phyloP scores from a whole-genome alignment of 2,888 invertebrate species.

The Phanerotoma sp. region DNA sequence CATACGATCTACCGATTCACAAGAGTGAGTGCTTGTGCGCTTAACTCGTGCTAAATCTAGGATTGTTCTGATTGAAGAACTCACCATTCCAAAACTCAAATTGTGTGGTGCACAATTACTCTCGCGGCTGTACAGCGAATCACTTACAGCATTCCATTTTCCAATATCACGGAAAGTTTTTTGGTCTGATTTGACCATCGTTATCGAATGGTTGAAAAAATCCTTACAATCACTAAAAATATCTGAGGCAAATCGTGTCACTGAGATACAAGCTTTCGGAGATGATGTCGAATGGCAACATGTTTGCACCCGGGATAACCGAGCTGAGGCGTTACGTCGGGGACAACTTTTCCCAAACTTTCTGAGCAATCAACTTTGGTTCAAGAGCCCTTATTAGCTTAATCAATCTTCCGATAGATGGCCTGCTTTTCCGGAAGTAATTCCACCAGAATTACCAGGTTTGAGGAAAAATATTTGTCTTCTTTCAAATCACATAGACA shows the following conservation, averaged over 20 bases:
- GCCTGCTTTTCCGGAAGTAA: not conserved
- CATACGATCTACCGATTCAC: slow-evolving; percentile 17
- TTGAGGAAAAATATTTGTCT: too few relatives aligned
- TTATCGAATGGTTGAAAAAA: slow-evolving; percentile 22
- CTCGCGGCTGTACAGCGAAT: too few relatives aligned
- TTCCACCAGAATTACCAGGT: slow-evolving; percentile 1
- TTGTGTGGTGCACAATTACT: too few relatives aligned
- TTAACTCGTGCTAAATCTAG: slow-evolving; percentile 40
- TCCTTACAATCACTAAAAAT: slow-evolving; percentile 15
- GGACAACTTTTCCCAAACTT: slow-evolving; percentile 26
- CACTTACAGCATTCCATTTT: slow-evolving; percentile 8
- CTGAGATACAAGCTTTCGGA: slow-evolving; percentile 29
- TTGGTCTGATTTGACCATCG: slow-evolving; percentile 29
- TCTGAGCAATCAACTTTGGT: slow-evolving; percentile 16
- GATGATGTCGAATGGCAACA: slow-evolving; percentile 25
- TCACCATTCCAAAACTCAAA: slow-evolving; percentile 37
- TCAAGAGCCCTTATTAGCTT: slow-evolving; percentile 27
- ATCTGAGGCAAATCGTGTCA: slow-evolving; percentile 22
- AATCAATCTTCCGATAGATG: slow-evolving; percentile 11
- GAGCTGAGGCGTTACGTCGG: slow-evolving; percentile 32
- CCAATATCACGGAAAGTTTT: not conserved
- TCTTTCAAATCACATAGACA: not conserved
- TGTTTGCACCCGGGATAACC: slow-evolving; percentile 27
- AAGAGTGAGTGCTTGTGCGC: slow-evolving; percentile 8
- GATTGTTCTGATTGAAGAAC: slow-evolving; percentile 39